A percentile compares a stretch with the other conserved stretches of the same genome.
Conservation (phyloP, 2,113 vertebrate species). For the Cheilinus undulatus region DNA sequence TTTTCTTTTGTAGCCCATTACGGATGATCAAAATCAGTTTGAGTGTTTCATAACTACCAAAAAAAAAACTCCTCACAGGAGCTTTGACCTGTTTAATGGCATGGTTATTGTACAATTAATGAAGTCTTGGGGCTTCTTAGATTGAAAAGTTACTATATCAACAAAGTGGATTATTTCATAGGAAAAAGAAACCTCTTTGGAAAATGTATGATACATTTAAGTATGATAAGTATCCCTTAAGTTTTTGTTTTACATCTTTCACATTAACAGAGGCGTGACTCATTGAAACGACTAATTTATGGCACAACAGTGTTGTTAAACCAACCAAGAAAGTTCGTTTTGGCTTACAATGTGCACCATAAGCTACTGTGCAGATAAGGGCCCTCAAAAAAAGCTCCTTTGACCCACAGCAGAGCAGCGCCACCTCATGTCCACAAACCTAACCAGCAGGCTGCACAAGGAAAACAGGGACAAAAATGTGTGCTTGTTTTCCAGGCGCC, state of each 20-base stretch:
- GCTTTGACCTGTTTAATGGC: too few relatives aligned
- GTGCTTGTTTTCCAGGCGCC: constrained; percentile 79
- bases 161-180: too few relatives aligned
- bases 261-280: neutral
- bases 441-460: constrained; percentile 35
- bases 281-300: neutral
- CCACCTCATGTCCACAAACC: constrained; percentile 69
- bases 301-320: neutral
- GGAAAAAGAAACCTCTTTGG: too few relatives aligned
- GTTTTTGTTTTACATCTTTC: neutral
- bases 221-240: neutral
- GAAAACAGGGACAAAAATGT: constrained; percentile 59
- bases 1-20: too few relatives aligned
- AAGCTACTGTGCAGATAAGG: neutral
- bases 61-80: too few relatives aligned
- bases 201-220: neutral
- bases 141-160: too few relatives aligned
- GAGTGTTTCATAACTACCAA: too few relatives aligned
- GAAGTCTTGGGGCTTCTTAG: too few relatives aligned
- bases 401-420: constrained; percentile 61
- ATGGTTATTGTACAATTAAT: too few relatives aligned
- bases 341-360: neutral
- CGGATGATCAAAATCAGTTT: too few relatives aligned
- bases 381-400: neutral
- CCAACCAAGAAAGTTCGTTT: neutral